Conservation (phyloP, 1,140 invertebrate species). For the Bicyclus anynana region DNA sequence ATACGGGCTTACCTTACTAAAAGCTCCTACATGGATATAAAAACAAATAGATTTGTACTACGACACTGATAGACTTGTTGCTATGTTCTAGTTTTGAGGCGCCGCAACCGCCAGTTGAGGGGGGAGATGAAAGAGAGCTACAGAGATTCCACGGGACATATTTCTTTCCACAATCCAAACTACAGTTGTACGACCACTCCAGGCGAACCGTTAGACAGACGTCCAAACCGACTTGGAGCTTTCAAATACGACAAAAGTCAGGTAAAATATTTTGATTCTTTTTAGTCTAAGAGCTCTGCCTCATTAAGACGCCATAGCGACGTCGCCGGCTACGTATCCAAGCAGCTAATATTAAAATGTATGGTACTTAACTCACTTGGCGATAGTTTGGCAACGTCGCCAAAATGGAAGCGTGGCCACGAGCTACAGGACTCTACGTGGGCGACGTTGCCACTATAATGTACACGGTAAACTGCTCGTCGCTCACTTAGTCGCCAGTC, state of each 20-base stretch:
- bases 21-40: too few relatives aligned
- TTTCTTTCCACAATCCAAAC: conserved; percentile 75
- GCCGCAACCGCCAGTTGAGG: conserved; percentile 31
- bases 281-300: background rate
- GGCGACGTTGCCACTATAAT: too few relatives aligned
- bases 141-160: conserved; percentile 57
- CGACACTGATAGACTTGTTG: background rate
- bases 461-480: too few relatives aligned
- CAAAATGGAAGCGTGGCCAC: too few relatives aligned
- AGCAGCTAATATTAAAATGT: too few relatives aligned
- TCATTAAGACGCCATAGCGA: too few relatives aligned
- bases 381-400: too few relatives aligned
- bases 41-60: background rate
- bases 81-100: conserved; percentile 39
- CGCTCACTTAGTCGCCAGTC: too few relatives aligned
- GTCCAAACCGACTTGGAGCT: conserved; percentile 63
- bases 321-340: too few relatives aligned
- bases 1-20: too few relatives aligned
- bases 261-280: conserved; percentile 34
- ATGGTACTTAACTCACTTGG: too few relatives aligned
- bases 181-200: conserved; percentile 49
- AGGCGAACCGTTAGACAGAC: conserved; percentile 42
- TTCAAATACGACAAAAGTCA: conserved; percentile 74
- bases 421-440: too few relatives aligned
- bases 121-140: conserved; percentile 61